Evolutionary conservation across 2,888 invertebrate species (phyloP).

Genomic region (Phaonia tiefii): DNA sequence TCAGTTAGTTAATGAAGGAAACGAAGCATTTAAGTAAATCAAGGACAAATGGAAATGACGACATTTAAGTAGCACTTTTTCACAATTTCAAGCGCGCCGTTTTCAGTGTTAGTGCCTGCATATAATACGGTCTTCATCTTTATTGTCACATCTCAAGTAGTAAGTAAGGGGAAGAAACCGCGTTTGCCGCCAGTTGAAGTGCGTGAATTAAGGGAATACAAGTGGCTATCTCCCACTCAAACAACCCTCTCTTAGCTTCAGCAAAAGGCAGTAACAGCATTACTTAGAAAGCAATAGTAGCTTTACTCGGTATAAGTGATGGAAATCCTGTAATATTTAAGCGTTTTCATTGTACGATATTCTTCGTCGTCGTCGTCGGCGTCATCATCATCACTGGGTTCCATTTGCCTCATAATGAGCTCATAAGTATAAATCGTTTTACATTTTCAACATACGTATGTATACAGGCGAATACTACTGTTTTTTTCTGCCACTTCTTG

Average conservation of each 20-base stretch:
- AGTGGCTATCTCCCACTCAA: too few species aligned
- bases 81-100: neutral
- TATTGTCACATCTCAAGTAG: too few species aligned
- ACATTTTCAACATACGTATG: neutral
- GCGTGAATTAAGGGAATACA: too few species aligned
- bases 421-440: constrained; percentile 16
- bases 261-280: neutral
- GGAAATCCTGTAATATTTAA: constrained; percentile 21
- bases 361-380: neutral
- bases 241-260: too few species aligned
- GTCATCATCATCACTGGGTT: neutral
- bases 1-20: neutral
- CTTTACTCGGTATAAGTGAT: neutral
- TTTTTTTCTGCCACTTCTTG: too few species aligned
- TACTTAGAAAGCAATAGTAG: neutral
- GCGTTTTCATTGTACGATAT: constrained; percentile 16
- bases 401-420: neutral
- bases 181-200: too few species aligned
- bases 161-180: neutral
- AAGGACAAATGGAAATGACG: constrained; percentile 34
- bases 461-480: too few species aligned
- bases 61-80: constrained; percentile 20
- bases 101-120: neutral
- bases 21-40: neutral
- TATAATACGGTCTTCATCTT: too few species aligned